Base-by-base conservation (phyloP, 2,113 vertebrate species). In the Ciconia stormi region DNA sequence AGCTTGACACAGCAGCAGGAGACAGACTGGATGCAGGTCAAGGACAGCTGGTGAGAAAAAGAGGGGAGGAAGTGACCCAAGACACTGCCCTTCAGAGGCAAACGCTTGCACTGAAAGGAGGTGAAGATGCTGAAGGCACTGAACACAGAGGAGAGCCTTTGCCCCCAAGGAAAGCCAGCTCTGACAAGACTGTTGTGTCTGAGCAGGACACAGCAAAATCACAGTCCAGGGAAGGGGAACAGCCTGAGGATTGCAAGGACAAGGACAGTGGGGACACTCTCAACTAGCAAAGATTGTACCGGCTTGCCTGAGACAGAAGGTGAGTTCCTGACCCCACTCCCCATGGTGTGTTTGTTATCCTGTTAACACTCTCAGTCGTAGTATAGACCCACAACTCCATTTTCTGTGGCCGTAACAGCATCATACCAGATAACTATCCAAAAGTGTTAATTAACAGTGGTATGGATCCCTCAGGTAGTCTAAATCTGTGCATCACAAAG, bases 21-120 rank as follows among this genome's bases (percentile, higher is more conserved):
- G 91, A 77, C n/a, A 89, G 89, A 66, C 52, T 91, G 74, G 93
- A 94, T 76, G 90, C 86, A 90, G 82, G 38, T 49, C 70, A 86
- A 84, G 87, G 82, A 84, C 79, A 95, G 58, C 67, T 87, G 80
- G 66, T 46, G 65, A 55, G 52, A 34, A 79, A 27, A 65, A 50
- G 19, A 88, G 44, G 8, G 50, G 92, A 96, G 56, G 78, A 92
- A 52, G 86, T n/a, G 49, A 70, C 84, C 65, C 82, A 53, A 47
- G 67, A 20, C 76, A 19, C 47, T 42, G 91, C 38, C 73, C 70
- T 79, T n/a, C 72, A 95, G 73, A 87, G 47, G 42, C 87, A 94
- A 53, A 59, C 73, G 20, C 53, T 82, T 50, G 49, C 77, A 67
- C 83, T 76, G 82, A 65, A 82, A 93, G 94, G 80, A 71, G 49